Evolutionary conservation across 2,797 vertebrate species (phyloP), one percentile per base, ranked within the genome.

Genomic region (Oceanodroma leucorhoa): DNA sequence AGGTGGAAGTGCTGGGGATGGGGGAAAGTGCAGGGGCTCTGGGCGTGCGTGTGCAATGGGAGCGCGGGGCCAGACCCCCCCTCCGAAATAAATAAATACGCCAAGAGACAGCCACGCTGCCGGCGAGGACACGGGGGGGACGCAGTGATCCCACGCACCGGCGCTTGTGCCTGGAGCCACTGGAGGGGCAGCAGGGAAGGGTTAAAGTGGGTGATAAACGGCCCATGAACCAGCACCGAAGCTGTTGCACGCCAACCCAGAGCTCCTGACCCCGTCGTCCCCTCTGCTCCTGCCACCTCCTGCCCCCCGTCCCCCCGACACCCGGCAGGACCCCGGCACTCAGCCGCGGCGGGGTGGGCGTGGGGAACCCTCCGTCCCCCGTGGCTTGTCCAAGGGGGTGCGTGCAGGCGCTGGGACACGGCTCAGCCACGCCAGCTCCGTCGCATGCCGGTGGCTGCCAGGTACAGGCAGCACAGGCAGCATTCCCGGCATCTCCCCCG

Each of bases 331-430:
- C 32, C 15, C 45, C 1, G 2, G n/a, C 2, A 1, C 64, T 43
- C 34, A 19, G 34, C 43, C 8, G 0, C 2, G 1, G 32, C 0
- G 1, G 41, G 43, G 32, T 43, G 76, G 22, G 36, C 22, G 4
- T 5, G 0, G 51, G 51, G 51, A 50, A 15, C 36, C 43, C 32
- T 34, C 60, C 3, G 0, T 27, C 11, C 27, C 26, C 26, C 3
- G 2, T 0, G 14, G 36, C 17, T 14, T 1, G 16, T 14, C 64
- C 64, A 0, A 9, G 51, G 51, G 14, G 32, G n/a, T 1, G 6
- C 53, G 3, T 0, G n/a, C 51, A 1, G 61, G n/a, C 0, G 0
- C 65, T 2, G 23, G 70, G 84, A 38, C 5, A 0, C 1, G 6
- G 62, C 62, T 79, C 55, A 19, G 73, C 30, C 38, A 0, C 26